Evolutionary conservation across 2,113 vertebrate genomes (phyloP).

Genomic region (Craseonycteris thonglongyai): DNA sequence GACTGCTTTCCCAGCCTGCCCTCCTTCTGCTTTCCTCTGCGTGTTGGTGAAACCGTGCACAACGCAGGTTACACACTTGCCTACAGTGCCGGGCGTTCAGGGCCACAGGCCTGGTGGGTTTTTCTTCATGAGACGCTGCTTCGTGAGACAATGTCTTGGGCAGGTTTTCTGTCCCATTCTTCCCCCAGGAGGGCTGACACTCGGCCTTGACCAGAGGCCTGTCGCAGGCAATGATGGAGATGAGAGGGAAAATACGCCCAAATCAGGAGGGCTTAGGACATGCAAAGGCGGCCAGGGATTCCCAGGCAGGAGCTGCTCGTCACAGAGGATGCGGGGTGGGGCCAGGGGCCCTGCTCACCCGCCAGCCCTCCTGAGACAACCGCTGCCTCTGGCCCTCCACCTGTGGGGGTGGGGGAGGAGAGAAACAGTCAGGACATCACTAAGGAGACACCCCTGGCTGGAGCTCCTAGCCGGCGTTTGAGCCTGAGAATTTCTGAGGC

Average conservation of each 20-base stretch:
- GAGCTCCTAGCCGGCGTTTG: not conserved
- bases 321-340: not conserved
- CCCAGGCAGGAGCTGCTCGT: not conserved
- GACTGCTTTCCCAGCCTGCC: not conserved
- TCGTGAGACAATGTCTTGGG: not conserved
- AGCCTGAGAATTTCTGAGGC: not conserved
- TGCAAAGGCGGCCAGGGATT: not conserved
- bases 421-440: rapidly evolving
- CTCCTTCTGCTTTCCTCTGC: not conserved
- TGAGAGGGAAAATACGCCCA: not conserved
- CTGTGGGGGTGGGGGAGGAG: not conserved
- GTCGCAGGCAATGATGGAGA: no score
- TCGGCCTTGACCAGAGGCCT: not conserved
- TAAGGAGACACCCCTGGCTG: not conserved
- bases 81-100: not conserved
- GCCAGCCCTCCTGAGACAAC: not conserved
- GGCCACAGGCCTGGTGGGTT: not conserved
- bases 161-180: not conserved
- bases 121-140: not conserved
- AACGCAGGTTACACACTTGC: rapidly evolving
- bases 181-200: not conserved
- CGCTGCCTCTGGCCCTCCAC: not conserved
- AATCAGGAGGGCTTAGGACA: not conserved
- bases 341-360: no score
- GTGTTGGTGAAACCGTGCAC: not conserved